Conservation (phyloP, 2,888 invertebrate genomes). For the Ypsolopha sequella region DNA sequence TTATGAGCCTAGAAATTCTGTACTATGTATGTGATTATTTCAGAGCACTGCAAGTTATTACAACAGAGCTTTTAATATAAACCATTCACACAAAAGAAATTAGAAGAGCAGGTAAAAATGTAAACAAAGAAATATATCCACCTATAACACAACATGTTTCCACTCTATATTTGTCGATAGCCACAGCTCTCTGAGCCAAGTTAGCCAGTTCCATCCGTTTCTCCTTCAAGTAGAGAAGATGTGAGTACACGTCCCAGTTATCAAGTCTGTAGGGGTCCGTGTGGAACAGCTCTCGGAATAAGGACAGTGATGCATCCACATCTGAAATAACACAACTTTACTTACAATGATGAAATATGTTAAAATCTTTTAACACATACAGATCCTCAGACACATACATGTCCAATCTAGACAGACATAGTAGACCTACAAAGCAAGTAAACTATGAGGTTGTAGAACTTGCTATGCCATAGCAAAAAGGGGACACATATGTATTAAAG, state of each 20-base stretch:
- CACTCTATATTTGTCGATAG: conserved; percentile 95
- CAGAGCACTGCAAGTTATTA: too few relatives aligned
- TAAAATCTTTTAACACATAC: too few relatives aligned
- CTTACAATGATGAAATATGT: background rate
- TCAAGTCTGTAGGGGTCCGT: conserved; percentile 94
- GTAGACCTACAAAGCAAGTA: too few relatives aligned
- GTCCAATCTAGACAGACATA: too few relatives aligned
- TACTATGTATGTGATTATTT: too few relatives aligned
- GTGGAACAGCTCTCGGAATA: conserved; percentile 86
- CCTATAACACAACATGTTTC: conserved; percentile 99
- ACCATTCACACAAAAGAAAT: background rate
- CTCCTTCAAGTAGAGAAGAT: conserved; percentile 94
- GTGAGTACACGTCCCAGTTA: conserved; percentile 97
- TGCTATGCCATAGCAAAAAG: too few relatives aligned
- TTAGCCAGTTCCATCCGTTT: conserved; percentile 92
- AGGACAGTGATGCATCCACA: conserved; percentile 87
- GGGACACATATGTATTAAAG: background rate
- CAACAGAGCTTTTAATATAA: background rate
- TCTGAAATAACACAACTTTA: conserved; percentile 68
- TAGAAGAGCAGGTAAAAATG: background rate
- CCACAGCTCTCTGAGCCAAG: conserved; percentile 92
- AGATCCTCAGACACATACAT: too few relatives aligned
- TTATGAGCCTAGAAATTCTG: too few relatives aligned
- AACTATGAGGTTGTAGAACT: too few relatives aligned
- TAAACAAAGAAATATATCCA: conserved; percentile 23